Base-by-base conservation (phyloP, 2,888 invertebrate species). In the Cylloceria caligata region DNA sequence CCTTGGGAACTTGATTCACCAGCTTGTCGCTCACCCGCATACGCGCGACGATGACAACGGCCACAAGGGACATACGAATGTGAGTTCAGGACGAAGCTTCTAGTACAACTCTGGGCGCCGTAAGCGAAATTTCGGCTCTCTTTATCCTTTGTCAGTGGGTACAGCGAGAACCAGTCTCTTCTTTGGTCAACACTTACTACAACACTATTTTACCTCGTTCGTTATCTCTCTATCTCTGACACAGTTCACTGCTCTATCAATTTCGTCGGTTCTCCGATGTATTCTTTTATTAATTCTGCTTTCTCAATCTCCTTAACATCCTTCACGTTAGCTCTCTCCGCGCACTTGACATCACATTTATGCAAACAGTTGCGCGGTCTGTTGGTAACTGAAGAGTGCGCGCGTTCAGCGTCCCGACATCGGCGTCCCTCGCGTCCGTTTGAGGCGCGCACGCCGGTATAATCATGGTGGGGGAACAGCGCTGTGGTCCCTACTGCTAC, bases 351-450 rank as follows among this genome's bases (percentile, higher is more conserved):
- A 68, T 78, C 80, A 83, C 84, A 62, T 74, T 81, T 71, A 65
- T 88, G 83, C 86, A 87, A 89, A 86, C 89, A 85, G 84, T 89
- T 87, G 88, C 89, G 89, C 89, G 88, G 88, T 88, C 90, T 90
- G 89, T 89, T 90, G 88, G 89, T 90, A 90, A 90, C 90, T 90
- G 89, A 90, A 83, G 80, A 84, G 85, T 86, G 84, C 86, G 85
- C 85, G 85, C 84, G 85, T 83, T 57, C 83, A 84, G 85, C 87
- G 86, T 87, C 87, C 75, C 87, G 85, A 86, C 88, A 84, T 83
- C 84, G 86, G 85, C 83, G 86, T 82, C 83, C 83, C 76, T 83
- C 84, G 74, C 79, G 75, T 80, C 84, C 57, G 83, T 76, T 67
- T 76, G 71, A 77, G 67, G 64, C 75, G 81, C 85, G 82, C 85